phyloP scores from a whole-genome alignment of 2,113 vertebrate genomes.

The Emydocephalus ijimae region DNA sequence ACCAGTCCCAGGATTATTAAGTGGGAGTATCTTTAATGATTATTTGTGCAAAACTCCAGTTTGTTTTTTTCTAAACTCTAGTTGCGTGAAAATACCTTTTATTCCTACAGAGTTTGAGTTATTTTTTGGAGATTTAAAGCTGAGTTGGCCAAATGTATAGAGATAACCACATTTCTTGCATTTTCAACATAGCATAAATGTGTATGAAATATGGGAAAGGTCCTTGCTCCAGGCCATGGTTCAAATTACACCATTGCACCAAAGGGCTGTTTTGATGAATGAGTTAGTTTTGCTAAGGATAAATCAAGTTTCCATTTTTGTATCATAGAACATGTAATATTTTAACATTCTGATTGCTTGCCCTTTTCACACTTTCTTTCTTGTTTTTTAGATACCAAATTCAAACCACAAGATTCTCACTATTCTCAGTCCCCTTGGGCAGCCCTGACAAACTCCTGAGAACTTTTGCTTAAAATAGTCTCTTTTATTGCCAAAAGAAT shows the following conservation, averaged over 20 bases:
- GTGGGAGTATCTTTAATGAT: not conserved
- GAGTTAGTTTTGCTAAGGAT: not conserved
- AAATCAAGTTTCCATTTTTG: not conserved
- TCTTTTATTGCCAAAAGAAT: not conserved
- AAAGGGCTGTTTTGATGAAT: not conserved
- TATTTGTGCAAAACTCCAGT: not conserved
- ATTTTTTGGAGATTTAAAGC: not conserved
- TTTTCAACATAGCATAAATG: not conserved
- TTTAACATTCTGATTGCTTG: constrained; percentile 1
- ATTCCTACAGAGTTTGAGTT: not conserved
- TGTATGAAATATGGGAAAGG: not conserved
- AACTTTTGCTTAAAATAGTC: not conserved
- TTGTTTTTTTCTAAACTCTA: not conserved
- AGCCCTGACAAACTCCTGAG: not conserved
- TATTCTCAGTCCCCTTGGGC: not conserved
- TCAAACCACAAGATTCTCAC: not conserved
- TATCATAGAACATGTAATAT: not conserved
- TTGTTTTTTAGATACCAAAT: not conserved
- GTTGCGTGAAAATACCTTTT: not conserved
- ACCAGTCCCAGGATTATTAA: not conserved
- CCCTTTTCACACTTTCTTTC: not conserved
- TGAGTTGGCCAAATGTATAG: not conserved
- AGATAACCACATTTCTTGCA: not conserved
- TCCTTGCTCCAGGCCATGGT: not conserved
- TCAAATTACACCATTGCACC: not conserved